phyloP scores from a whole-genome alignment of 2,797 vertebrate genomes.

The Chelonia mydas region DNA sequence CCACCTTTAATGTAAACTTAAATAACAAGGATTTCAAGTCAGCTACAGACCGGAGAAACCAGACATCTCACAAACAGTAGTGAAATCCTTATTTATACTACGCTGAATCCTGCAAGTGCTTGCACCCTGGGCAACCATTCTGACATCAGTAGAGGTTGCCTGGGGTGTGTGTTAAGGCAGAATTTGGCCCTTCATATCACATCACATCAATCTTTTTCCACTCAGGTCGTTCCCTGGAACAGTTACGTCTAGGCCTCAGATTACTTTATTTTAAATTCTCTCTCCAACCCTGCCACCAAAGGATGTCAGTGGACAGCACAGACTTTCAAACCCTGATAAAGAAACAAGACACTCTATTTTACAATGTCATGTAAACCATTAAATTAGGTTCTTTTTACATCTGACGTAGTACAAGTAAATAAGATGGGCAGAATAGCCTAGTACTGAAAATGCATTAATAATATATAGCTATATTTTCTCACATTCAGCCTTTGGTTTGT shows the following conservation, averaged over 20 bases:
- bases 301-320: not conserved
- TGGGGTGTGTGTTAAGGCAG: not conserved
- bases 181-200: slow-evolving; percentile 13
- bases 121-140: not conserved
- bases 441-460: not conserved
- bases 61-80: not conserved
- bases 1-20: not conserved
- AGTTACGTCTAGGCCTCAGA: not conserved
- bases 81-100: not conserved
- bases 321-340: too few species aligned
- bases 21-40: not conserved
- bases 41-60: not conserved
- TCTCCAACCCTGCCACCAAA: not conserved
- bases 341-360: not conserved
- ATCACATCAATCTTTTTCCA: not conserved
- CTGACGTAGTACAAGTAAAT: not conserved
- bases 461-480: not conserved
- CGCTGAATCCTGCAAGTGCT: not conserved
- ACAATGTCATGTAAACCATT: not conserved
- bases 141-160: not conserved
- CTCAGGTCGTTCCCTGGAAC: not conserved
- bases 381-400: not conserved
- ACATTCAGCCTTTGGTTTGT: not conserved
- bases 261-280: slow-evolving; percentile 31
- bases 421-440: not conserved